These are phyloP conservation scores for Stramonita haemastoma DNA, from an alignment of 2,888 invertebrate genomes.

Conservation along the genomic window DNA sequence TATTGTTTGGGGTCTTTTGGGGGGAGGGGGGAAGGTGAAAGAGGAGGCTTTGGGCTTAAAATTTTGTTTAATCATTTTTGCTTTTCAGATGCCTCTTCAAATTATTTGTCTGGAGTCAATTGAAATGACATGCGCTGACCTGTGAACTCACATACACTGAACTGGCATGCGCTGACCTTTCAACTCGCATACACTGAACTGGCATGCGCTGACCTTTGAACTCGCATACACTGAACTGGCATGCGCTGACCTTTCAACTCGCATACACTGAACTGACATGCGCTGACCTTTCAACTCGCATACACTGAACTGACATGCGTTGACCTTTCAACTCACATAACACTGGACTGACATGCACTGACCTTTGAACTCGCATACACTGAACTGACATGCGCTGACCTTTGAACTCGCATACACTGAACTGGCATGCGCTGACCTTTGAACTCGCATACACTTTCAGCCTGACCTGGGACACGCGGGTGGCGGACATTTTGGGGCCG, in stretches of 20 bases:
- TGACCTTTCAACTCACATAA: not conserved
- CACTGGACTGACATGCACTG: not conserved
- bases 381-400: not conserved
- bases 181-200: not conserved
- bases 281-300: not conserved
- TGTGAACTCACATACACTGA: not conserved
- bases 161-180: not conserved
- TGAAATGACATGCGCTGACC: not conserved
- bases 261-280: too few relatives aligned
- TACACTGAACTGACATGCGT: not conserved
- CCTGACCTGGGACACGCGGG: constrained; percentile 54
- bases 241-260: not conserved
- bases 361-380: too few relatives aligned
- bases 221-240: not conserved
- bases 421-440: not conserved
- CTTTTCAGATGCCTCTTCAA: too few relatives aligned
- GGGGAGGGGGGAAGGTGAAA: too few relatives aligned
- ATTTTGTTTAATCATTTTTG: too few relatives aligned
- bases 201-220: not conserved
- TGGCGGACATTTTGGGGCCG: constrained; percentile 51
- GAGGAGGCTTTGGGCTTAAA: too few relatives aligned
- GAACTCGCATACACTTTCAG: constrained; percentile 35
- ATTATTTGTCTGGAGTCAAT: too few relatives aligned
- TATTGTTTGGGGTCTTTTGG: too few relatives aligned
- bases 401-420: not conserved